Percentiles rank a stretch among this genome's conserved stretches.
These are phyloP conservation scores for Schizotus pectinicornis DNA, from an alignment of 2,888 invertebrate species.

Conservation along the genomic window DNA sequence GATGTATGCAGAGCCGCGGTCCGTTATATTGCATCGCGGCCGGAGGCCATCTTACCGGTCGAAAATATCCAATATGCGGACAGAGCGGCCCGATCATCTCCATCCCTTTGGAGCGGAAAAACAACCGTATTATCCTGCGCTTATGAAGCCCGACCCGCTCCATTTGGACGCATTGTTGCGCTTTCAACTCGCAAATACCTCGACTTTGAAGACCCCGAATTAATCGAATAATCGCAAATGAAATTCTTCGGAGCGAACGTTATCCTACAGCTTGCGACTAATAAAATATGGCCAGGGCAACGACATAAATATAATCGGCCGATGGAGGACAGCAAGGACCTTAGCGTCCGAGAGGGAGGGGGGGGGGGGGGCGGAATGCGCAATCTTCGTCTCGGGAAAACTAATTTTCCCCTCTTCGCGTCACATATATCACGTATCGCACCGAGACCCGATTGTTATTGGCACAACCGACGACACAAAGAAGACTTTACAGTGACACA, in stretches of 20 bases:
- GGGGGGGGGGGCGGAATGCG: slow-evolving; percentile 28
- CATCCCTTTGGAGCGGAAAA: slow-evolving; percentile 53
- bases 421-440: slow-evolving; percentile 60
- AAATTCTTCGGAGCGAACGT: slow-evolving; percentile 48
- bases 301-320: slow-evolving; percentile 25
- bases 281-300: slow-evolving; percentile 15
- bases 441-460: slow-evolving; percentile 54
- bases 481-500: slow-evolving; percentile 61
- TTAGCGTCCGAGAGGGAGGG: slow-evolving; percentile 1
- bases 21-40: slow-evolving; percentile 53
- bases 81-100: slow-evolving; percentile 52
- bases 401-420: slow-evolving; percentile 58
- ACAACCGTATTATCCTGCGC: slow-evolving; percentile 55
- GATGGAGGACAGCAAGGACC: too few species aligned
- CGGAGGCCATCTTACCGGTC: slow-evolving; percentile 51
- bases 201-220: slow-evolving; percentile 48
- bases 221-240: slow-evolving; percentile 53
- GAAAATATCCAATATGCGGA: slow-evolving; percentile 55
- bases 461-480: slow-evolving; percentile 56
- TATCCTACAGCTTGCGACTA: slow-evolving; percentile 7
- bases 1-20: slow-evolving; percentile 52
- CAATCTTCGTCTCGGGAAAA: slow-evolving; percentile 50
- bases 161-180: slow-evolving; percentile 38
- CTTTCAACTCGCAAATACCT: slow-evolving; percentile 25
- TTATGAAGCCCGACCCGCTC: slow-evolving; percentile 49